Base-by-base conservation (phyloP, 2,888 invertebrate genomes). In the Netelia fuscicornis region DNA sequence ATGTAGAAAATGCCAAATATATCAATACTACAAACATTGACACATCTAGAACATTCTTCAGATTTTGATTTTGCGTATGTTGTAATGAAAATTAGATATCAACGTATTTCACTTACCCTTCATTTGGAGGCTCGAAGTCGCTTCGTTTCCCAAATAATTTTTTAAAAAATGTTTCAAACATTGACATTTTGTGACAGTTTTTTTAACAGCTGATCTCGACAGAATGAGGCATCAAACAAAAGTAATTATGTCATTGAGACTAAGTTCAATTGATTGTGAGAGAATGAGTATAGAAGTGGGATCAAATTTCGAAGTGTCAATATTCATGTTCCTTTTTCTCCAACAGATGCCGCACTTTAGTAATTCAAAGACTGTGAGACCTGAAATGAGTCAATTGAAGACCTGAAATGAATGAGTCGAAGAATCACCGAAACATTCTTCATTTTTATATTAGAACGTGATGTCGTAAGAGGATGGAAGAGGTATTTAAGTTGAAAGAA, bases 121-220 rank as follows among this genome's bases (percentile, higher is more conserved):
- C 78, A 64, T 87, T 86, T 42, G 85, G 74, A 64, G 88, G 87
- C 52, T 90, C 87, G 42, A 87, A 83, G 42, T 78, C 81, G 20
- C 82, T 85, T 58, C 78, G 77, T 60, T 70, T 58, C 58, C 88
- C 88, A 79, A 92, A 89, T 42, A 92, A 76, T 79, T 90, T 89
- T 74, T 90, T 89, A 52, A 92, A 89, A 76, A 90, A 90, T 76
- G 91, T 81, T 60, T 81, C 87, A 37, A 90, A 86, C 23, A 92
- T 81, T 70, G 91, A 84, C 92, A 92, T 92, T 81, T 85, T 85
- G 77, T 65, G 65, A 72, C 30, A 37, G 72, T 64, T 23, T 44
- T 80, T 56, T 52, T 58, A 11, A 52, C 25, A 56, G 56, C 65
- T 64, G 71, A 44, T 54, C 42, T 79, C 67, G 25, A 13, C 37